Evolutionary conservation across 2,888 invertebrate genomes (phyloP), one percentile per base, ranked within the genome.

Genomic region (Auanema freiburgensis): DNA sequence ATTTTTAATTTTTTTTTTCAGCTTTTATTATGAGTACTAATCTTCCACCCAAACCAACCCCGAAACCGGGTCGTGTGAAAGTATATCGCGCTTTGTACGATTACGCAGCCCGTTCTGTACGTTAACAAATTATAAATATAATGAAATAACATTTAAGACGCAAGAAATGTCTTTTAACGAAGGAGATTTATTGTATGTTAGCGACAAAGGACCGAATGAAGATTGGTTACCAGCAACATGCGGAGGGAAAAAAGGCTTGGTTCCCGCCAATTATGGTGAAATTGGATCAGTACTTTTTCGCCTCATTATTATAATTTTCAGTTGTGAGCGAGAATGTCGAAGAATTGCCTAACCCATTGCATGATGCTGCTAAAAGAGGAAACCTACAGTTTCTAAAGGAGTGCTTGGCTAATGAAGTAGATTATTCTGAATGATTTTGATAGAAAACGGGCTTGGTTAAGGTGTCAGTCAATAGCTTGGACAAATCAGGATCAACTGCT

Each of bases 291-390:
- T 33, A 21, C 52, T 14, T 1, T 16, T 24, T 33, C 1, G 2
- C 10, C 40, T 42, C 41, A 12, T 50, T 8, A 25, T 43, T n/a
- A 42, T 41, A 40, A 16, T 40, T 53, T 63, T 60, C 62, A 79
- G 79, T 80, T 12, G 66, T 74, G 40, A 74, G 74, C 44, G 76
- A 79, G 60, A 73, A 76, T 18, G 71, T 81, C 11, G 88, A 89
- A 79, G 86, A 88, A 66, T 84, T 89, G 54, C 87, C 88, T 56
- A 85, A 87, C 70, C 89, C 89, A 1, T 82, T 90, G 25, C 89
- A 89, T 78, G 89, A 89, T 79, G 89, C 89, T 53, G 88, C 89
- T 6, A 88, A 88, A 76, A 84, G 89, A 69, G 89, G 89, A 51
- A 89, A 89, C 77, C 73, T 88, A 18, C 85, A 85, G 8, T 88